These are phyloP conservation scores for Syrphus vitripennis DNA, from an alignment of 2,888 invertebrate genomes.

Conservation along the genomic window DNA sequence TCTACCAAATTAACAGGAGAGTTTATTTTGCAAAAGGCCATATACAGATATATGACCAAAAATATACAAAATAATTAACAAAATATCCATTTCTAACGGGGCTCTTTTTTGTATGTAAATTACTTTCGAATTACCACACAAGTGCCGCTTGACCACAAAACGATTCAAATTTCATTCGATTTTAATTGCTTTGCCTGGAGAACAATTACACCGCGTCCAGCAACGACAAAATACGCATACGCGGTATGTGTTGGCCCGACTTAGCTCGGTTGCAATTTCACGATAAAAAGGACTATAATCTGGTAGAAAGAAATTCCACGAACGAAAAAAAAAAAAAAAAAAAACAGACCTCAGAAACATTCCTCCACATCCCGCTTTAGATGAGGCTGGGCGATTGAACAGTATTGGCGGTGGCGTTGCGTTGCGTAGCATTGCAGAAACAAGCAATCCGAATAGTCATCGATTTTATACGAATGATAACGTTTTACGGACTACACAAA, in stretches of 20 bases:
- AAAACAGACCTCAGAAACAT: conserved; percentile 2
- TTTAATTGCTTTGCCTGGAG: conserved; percentile 58
- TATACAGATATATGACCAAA: background rate
- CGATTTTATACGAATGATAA: conserved; percentile 65
- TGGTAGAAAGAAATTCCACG: background rate
- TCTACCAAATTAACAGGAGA: background rate
- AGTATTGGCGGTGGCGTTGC: background rate
- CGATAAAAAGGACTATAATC: conserved; percentile 1
- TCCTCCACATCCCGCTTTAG: background rate
- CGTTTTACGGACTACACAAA: conserved; percentile 48
- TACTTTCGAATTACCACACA: conserved; percentile 65
- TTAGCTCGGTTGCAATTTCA: background rate
- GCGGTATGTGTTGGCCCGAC: background rate
- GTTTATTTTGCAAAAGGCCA: background rate
- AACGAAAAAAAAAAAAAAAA: background rate
- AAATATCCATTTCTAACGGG: conserved; percentile 36
- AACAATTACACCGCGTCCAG: background rate
- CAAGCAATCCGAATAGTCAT: conserved; percentile 41
- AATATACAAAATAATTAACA: conserved; percentile 2
- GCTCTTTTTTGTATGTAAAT: conserved; percentile 39
- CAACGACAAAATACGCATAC: no score
- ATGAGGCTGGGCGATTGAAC: background rate
- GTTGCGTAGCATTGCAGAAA: background rate
- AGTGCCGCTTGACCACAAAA: conserved; percentile 63
- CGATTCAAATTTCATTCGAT: conserved; percentile 56